Evolutionary conservation across 2,113 vertebrate genomes (phyloP).

Genomic region (Herpailurus yagouaroundi): DNA sequence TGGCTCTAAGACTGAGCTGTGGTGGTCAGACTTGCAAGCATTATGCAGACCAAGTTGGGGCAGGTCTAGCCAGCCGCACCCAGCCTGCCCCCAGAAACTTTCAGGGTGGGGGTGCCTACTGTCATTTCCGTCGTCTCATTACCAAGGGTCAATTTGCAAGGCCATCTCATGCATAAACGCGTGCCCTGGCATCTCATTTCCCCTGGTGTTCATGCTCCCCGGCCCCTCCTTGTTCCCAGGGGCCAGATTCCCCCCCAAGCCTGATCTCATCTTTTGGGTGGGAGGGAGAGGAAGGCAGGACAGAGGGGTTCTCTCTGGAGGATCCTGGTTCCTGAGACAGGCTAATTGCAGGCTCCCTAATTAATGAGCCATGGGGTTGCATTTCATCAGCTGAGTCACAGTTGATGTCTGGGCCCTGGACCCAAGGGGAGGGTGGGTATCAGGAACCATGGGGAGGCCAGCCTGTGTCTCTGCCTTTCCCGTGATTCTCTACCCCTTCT

Average conservation of each 20-base stretch:
- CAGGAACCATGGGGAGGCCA: neutral
- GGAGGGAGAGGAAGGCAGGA: conserved; percentile 65
- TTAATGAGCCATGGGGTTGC: conserved; percentile 47
- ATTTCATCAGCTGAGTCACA: conserved; percentile 72
- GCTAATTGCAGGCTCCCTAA: conserved; percentile 72
- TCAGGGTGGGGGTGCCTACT: neutral
- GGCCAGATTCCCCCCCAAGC: conserved; percentile 29
- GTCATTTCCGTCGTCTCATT: conserved; percentile 47
- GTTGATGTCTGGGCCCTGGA: conserved; percentile 26
- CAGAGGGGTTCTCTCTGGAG: conserved; percentile 72
- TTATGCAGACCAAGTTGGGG: neutral
- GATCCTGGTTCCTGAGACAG: conserved; percentile 47
- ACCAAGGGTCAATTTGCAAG: neutral
- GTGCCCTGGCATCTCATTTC: conserved; percentile 55
- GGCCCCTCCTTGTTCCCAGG: neutral
- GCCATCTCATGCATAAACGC: neutral
- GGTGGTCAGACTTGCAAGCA: neutral
- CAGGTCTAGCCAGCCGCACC: neutral
- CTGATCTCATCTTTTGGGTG: conserved; percentile 53
- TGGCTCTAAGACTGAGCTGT: accelerated
- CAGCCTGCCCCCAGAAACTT: neutral
- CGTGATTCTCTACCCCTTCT: neutral
- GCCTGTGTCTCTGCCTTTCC: neutral
- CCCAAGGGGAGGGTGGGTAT: neutral
- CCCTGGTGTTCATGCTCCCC: neutral